Percentiles rank a stretch among this genome's conserved stretches.
These are phyloP conservation scores for Mellilla xanthometata DNA, from an alignment of 2,888 invertebrate species.

Conservation along the genomic window DNA sequence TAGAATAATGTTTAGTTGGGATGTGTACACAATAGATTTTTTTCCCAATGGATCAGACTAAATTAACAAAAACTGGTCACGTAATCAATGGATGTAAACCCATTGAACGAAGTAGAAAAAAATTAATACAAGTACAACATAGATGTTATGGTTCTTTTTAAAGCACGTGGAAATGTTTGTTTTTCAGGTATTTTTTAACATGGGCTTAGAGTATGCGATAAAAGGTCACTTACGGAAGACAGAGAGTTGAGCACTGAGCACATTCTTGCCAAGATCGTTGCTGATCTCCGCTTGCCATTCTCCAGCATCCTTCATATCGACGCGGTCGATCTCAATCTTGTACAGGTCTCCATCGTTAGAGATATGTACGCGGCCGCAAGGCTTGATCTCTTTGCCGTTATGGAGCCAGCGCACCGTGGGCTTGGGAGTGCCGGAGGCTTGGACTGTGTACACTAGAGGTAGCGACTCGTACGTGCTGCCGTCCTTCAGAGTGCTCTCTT, in stretches of 20 bases:
- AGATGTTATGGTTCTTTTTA: too few relatives aligned
- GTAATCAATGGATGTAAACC: too few relatives aligned
- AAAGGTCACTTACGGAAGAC: slow-evolving; percentile 84
- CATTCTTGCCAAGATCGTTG: slow-evolving; percentile 92
- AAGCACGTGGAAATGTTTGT: too few relatives aligned
- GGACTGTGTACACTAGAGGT: slow-evolving; percentile 89
- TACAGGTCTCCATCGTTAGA: slow-evolving; percentile 87
- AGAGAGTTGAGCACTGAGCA: slow-evolving; percentile 87
- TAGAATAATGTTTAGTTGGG: too few relatives aligned
- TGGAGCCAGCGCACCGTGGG: slow-evolving; percentile 91
- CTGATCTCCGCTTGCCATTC: slow-evolving; percentile 91
- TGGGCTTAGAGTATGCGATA: not conserved
- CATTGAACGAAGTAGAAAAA: too few relatives aligned
- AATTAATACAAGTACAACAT: too few relatives aligned
- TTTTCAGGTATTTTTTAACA: too few relatives aligned
- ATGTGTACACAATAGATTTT: too few relatives aligned
- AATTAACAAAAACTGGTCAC: too few relatives aligned
- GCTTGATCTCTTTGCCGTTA: slow-evolving; percentile 87
- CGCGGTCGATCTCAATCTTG: slow-evolving; percentile 87
- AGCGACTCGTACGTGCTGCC: slow-evolving; percentile 91
- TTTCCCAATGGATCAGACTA: too few relatives aligned
- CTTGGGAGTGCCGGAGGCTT: slow-evolving; percentile 89
- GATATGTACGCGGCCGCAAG: slow-evolving; percentile 84
- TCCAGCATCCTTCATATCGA: slow-evolving; percentile 89
- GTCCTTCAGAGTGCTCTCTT: slow-evolving; percentile 88